These are phyloP conservation scores for Saccopteryx bilineata DNA, from an alignment of 2,113 vertebrate species.

Conservation along the genomic window DNA sequence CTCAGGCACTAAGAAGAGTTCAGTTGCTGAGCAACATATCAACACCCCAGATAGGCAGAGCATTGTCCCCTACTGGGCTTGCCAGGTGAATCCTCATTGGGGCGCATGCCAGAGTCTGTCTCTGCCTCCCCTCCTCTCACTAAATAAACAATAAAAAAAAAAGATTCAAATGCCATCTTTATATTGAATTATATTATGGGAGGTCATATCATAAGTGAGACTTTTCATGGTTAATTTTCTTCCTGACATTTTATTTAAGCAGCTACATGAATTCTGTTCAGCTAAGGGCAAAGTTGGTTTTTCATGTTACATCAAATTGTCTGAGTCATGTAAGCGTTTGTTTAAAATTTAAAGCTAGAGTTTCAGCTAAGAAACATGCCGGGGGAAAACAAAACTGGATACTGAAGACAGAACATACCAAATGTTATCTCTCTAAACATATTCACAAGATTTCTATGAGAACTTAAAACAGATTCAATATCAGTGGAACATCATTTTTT, in stretches of 20 bases:
- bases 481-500: not conserved
- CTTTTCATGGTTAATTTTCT: not conserved
- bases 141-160: too few relatives aligned
- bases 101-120: too few relatives aligned
- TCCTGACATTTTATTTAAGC: constrained; percentile 13
- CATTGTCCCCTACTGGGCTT: too few relatives aligned
- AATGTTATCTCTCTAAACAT: not conserved
- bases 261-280: not conserved
- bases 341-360: constrained; percentile 68
- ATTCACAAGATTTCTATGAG: constrained; percentile 26
- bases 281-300: not conserved
- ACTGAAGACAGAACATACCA: not conserved
- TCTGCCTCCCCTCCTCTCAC: too few relatives aligned
- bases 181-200: not conserved
- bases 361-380: constrained; percentile 17
- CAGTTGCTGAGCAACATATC: too few relatives aligned
- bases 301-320: constrained; percentile 43
- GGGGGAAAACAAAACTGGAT: not conserved
- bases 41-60: too few relatives aligned
- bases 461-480: not conserved
- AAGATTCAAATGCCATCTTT: not conserved
- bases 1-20: too few relatives aligned
- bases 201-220: not conserved
- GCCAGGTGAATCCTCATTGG: too few relatives aligned
- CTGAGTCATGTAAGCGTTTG: constrained; percentile 34